Base-by-base conservation (phyloP, 2,888 invertebrate species). In the Erebia aethiops region DNA sequence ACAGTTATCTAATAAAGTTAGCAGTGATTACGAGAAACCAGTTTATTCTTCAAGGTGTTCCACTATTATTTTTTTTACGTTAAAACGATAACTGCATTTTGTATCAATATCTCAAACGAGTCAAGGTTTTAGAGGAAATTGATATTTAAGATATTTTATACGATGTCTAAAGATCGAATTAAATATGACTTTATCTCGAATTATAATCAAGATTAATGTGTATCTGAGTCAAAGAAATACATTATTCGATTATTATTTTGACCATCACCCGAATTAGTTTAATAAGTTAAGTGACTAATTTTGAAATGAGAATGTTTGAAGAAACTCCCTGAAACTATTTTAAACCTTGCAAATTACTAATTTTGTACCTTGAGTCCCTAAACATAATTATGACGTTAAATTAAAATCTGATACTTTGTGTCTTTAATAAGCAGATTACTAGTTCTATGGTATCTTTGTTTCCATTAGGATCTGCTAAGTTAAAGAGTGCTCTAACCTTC, bases 21-120 rank as follows among this genome's bases (percentile, higher is more conserved):
- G 69, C 79, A 76, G 73, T 78, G 80, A 79, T 81, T 76, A 83
- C 79, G 80, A 76, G 75, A 72, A 74, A 77, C 75, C 75, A 73
- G 77, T 77, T 79, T 78, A 68, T 72, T 63, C 64, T 71, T 71
- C 73, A 83, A 82, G 81, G 70, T 77, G 80, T 77, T 73, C 60
- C 74, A 78, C 81, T 74, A 74, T 79, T 79, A 79, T 69, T 75
- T 71, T 26, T n/a, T 71, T 73, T 67, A 58, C 67, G 57, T 66
- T 73, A 35, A 71, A 63, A 67, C 69, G 62, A 61, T 71, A 73
- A 73, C 73, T 73, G 71, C 64, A 65, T 56, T 66, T 71, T 51
- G 41, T 73, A 70, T 57, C 51, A 62, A 49, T 56, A 63, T 54
- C 35, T 13, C 21, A 26, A 63, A 46, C 43, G 68, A 68, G 62